These are phyloP conservation scores for Serilophus lunatus DNA, from an alignment of 2,113 vertebrate species.

Conservation along the genomic window DNA sequence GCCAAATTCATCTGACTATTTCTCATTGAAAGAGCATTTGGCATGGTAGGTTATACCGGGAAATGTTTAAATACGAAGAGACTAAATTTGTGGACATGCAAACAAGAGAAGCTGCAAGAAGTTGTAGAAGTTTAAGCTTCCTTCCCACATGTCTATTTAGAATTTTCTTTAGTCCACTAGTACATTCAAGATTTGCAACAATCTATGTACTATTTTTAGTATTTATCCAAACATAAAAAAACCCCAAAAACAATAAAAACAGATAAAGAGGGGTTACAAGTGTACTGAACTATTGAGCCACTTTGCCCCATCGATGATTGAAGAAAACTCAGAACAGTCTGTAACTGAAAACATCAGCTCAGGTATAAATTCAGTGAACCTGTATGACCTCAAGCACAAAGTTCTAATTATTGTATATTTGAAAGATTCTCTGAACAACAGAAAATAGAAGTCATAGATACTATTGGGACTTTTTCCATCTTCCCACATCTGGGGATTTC, in stretches of 20 bases:
- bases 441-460: neutral
- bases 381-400: neutral
- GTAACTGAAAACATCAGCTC: neutral
- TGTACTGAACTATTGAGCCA: neutral
- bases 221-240: neutral
- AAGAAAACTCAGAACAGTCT: neutral
- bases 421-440: neutral
- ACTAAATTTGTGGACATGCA: accelerated
- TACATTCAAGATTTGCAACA: neutral
- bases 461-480: neutral
- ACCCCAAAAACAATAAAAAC: neutral
- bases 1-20: neutral
- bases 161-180: neutral
- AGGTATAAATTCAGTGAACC: constrained; percentile 27
- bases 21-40: neutral
- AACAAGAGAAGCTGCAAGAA: neutral
- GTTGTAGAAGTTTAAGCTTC: neutral
- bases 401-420: constrained; percentile 29
- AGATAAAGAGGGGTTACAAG: neutral
- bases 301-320: neutral
- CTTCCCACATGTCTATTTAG: neutral
- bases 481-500: neutral
- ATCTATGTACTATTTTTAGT: neutral
- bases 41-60: accelerated
- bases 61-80: neutral